Percentiles rank a stretch among this genome's conserved stretches.
Conservation (phyloP, 2,888 invertebrate species). For the Temnothorax ravouxi region DNA sequence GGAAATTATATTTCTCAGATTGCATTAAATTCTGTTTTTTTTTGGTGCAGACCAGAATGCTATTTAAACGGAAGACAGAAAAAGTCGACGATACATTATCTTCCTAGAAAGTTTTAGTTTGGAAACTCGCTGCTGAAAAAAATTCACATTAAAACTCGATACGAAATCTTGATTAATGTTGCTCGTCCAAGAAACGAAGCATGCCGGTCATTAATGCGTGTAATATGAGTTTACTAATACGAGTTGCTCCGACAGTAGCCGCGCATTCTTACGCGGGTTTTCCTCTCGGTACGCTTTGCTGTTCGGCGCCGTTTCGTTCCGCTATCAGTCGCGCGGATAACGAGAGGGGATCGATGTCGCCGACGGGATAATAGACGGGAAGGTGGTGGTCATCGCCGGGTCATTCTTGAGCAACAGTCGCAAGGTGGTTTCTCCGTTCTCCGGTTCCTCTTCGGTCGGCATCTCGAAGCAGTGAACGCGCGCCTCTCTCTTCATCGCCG, state of each 20-base stretch:
- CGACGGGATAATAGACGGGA: slow-evolving; percentile 57
- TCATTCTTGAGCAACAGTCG: slow-evolving; percentile 63
- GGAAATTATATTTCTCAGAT: not conserved
- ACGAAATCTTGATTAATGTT: not conserved
- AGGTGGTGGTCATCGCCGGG: slow-evolving; percentile 69
- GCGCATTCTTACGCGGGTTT: slow-evolving; percentile 1
- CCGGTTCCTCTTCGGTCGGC: slow-evolving; percentile 39
- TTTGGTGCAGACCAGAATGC: not conserved
- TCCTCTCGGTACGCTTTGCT: slow-evolving; percentile 36
- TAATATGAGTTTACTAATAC: not conserved
- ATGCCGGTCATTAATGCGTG: not conserved
- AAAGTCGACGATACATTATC: not conserved
- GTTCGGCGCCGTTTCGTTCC: slow-evolving; percentile 44
- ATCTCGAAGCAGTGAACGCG: slow-evolving; percentile 29
- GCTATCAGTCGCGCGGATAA: slow-evolving; percentile 65
- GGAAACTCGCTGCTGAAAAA: not conserved
- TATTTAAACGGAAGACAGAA: not conserved
- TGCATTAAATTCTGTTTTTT: not conserved
- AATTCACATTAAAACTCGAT: not conserved
- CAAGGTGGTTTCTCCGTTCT: slow-evolving; percentile 61
- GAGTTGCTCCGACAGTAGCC: not conserved
- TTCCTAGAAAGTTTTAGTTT: not conserved
- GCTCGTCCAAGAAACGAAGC: not conserved
- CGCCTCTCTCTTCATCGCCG: not conserved
- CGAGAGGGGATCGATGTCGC: slow-evolving; percentile 45